phyloP scores from a whole-genome alignment of 2,797 vertebrate genomes.

The Girardinus metallicus region DNA sequence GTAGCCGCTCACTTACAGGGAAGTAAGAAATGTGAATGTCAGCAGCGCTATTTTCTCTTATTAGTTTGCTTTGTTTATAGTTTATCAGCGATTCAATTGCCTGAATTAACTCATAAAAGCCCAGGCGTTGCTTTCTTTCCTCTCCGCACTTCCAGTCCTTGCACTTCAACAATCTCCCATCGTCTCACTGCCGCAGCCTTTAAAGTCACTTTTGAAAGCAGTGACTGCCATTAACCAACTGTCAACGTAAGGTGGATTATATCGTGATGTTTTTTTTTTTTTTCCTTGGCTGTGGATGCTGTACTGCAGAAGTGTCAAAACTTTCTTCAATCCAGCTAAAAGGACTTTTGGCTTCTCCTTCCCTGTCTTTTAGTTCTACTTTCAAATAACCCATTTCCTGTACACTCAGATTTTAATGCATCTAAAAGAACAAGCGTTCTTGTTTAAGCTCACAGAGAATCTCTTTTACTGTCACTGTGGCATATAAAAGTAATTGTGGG shows the following conservation, averaged over 20 bases:
- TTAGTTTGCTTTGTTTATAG: slow-evolving; percentile 50
- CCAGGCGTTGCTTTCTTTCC: slow-evolving; percentile 4
- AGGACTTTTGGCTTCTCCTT: slow-evolving; percentile 28
- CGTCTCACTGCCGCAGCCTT: slow-evolving; percentile 30
- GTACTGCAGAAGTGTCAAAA: slow-evolving; percentile 32
- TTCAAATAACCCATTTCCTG: slow-evolving; percentile 57
- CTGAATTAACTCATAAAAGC: slow-evolving; percentile 22
- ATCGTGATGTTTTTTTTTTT: slow-evolving; percentile 39
- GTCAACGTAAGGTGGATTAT: slow-evolving; percentile 54
- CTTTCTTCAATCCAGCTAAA: slow-evolving; percentile 36
- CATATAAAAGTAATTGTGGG: slow-evolving; percentile 72
- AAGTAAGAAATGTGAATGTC: slow-evolving; percentile 20
- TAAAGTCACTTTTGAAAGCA: slow-evolving; percentile 62
- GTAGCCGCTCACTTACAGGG: slow-evolving; percentile 25
- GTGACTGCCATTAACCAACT: slow-evolving; percentile 56
- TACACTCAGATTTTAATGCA: slow-evolving; percentile 58
- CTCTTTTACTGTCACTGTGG: slow-evolving; percentile 54
- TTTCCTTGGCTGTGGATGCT: slow-evolving; percentile 22
- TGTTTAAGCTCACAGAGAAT: slow-evolving; percentile 52
- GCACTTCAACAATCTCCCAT: slow-evolving; percentile 26
- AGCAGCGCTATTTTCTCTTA: slow-evolving; percentile 18
- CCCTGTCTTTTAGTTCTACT: slow-evolving; percentile 62
- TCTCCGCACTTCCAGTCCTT: slow-evolving; percentile 18
- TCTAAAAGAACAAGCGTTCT: slow-evolving; percentile 47
- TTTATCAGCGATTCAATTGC: slow-evolving; percentile 28